Evolutionary conservation across 2,113 vertebrate species (phyloP).

Genomic region (Rattus rattus): DNA sequence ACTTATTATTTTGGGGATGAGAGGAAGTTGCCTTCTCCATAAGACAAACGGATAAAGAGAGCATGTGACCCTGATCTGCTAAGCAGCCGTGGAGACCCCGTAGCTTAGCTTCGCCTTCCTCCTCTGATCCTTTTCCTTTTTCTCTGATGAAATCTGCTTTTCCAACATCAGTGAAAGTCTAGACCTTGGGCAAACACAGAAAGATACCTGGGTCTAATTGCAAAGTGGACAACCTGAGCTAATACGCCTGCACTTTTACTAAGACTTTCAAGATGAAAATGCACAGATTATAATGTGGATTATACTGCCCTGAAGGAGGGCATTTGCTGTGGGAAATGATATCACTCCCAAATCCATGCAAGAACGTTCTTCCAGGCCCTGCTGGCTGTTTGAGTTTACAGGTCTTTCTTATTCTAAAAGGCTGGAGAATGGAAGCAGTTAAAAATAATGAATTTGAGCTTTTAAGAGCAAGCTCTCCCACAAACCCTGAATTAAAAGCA

Average conservation of each 20-base stretch:
- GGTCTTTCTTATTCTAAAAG: not conserved
- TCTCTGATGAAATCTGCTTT: not conserved
- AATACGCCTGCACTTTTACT: constrained; percentile 1
- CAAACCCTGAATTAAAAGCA: constrained; percentile 33
- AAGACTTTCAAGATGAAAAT: constrained; percentile 31
- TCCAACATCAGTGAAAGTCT: constrained; percentile 19
- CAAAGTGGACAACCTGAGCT: not conserved
- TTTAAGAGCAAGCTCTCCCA: constrained; percentile 35
- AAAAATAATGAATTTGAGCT: constrained; percentile 42
- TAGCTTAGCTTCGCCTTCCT: not conserved
- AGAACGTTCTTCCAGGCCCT: not conserved
- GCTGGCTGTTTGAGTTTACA: constrained; percentile 29
- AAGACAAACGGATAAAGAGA: not conserved
- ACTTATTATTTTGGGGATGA: constrained; percentile 15
- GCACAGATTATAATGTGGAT: not conserved
- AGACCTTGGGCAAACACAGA: not conserved
- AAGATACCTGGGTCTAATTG: not conserved
- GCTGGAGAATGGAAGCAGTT: constrained; percentile 34
- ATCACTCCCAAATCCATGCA: not conserved
- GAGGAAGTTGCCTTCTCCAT: constrained; percentile 20
- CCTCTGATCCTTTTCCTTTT: not conserved
- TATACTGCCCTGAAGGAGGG: not conserved
- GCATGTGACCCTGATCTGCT: not conserved
- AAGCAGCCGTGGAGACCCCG: not conserved
- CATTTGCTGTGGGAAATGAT: constrained; percentile 8